These are phyloP conservation scores for Clunio marinus DNA, from an alignment of 2,888 invertebrate genomes.

Conservation along the genomic window DNA sequence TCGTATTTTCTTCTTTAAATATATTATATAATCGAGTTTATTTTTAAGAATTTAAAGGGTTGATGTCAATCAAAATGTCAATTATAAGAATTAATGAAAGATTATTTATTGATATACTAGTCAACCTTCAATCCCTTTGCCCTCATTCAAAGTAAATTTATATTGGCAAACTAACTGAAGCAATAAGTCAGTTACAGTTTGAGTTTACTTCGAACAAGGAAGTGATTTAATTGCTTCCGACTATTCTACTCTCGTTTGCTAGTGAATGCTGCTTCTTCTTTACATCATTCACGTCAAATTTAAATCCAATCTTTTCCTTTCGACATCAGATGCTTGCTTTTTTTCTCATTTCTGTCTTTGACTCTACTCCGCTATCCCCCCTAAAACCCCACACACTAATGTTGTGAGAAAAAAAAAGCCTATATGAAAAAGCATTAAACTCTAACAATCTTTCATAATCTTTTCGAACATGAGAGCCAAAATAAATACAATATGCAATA, in stretches of 20 bases:
- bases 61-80: too few species aligned
- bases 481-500: neutral
- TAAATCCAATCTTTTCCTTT: neutral
- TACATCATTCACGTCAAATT: neutral
- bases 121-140: neutral
- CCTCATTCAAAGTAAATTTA: neutral
- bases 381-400: neutral
- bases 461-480: neutral
- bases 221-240: constrained; percentile 39
- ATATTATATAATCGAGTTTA: too few species aligned
- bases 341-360: constrained; percentile 8
- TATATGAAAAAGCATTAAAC: too few species aligned
- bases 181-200: constrained; percentile 38
- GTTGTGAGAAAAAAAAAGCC: neutral
- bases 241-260: neutral
- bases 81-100: too few species aligned
- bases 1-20: too few species aligned
- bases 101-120: too few species aligned
- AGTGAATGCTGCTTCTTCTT: neutral
- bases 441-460: constrained; percentile 25
- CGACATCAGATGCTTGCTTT: neutral
- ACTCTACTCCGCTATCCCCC: neutral
- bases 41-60: too few species aligned
- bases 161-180: constrained; percentile 21
- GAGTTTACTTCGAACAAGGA: constrained; percentile 35